Conservation (phyloP, 2,888 invertebrate species). For the Chelonus formosanus region DNA sequence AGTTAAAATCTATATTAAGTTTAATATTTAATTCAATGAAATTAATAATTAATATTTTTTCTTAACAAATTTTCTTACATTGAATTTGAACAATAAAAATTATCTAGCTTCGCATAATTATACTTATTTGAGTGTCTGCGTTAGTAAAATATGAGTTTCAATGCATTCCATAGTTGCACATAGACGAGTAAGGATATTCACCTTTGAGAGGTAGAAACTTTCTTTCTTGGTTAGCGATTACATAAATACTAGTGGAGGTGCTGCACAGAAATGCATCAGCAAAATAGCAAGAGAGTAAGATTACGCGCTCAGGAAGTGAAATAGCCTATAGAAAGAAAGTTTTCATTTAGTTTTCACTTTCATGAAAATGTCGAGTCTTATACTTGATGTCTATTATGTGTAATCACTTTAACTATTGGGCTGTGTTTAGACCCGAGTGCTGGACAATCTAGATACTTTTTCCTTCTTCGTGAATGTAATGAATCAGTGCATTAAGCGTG, state of each 20-base stretch:
- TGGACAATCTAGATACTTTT: slow-evolving; percentile 24
- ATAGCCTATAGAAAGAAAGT: slow-evolving; percentile 64
- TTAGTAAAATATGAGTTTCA: neutral
- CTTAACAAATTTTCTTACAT: too few species aligned
- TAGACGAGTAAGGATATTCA: slow-evolving; percentile 59
- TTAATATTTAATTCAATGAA: too few species aligned
- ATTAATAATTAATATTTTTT: too few species aligned
- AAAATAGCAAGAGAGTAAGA: slow-evolving; percentile 46
- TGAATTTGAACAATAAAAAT: too few species aligned
- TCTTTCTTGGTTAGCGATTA: slow-evolving; percentile 61
- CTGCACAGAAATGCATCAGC: slow-evolving; percentile 60
- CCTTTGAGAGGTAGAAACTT: slow-evolving; percentile 61
- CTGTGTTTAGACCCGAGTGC: slow-evolving; percentile 34
- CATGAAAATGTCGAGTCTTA: slow-evolving; percentile 58
- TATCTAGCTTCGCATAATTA: too few species aligned
- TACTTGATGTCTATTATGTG: slow-evolving; percentile 46
- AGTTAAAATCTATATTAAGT: too few species aligned
- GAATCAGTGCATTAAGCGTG: slow-evolving; percentile 33
- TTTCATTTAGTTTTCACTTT: slow-evolving; percentile 65
- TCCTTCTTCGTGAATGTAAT: slow-evolving; percentile 25
- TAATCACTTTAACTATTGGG: slow-evolving; percentile 50
- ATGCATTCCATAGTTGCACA: slow-evolving; percentile 14
- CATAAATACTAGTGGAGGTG: slow-evolving; percentile 51
- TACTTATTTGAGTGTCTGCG: too few species aligned
- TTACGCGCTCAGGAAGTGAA: slow-evolving; percentile 65